phyloP scores from a whole-genome alignment of 2,113 vertebrate genomes.

The Microcebus lehilahytsara region DNA sequence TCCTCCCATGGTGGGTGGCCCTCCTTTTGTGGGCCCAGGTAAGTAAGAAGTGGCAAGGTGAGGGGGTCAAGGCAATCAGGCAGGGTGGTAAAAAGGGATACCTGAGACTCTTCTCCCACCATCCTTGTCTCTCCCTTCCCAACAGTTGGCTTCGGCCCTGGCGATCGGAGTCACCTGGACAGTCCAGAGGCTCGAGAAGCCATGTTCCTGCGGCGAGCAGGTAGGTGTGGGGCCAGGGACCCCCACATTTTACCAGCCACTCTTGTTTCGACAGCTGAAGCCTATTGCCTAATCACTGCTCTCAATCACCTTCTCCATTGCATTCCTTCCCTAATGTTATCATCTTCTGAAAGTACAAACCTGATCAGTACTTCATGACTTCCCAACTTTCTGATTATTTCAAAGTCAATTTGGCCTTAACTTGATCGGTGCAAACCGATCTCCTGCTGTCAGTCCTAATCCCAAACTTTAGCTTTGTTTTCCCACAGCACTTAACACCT shows the following conservation, averaged over 20 bases:
- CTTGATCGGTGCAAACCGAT: neutral
- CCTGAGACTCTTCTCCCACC: neutral
- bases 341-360: neutral
- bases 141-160: slow-evolving; percentile 75
- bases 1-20: slow-evolving; percentile 83
- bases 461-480: neutral
- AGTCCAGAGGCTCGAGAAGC: slow-evolving; percentile 79
- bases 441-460: neutral
- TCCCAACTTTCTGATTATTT: neutral
- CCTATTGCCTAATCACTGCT: neutral
- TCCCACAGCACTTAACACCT: neutral
- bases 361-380: neutral
- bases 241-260: neutral
- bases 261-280: neutral
- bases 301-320: neutral
- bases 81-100: neutral
- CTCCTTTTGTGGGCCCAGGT: slow-evolving; percentile 89
- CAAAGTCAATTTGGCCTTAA: neutral
- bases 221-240: slow-evolving; percentile 45
- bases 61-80: neutral
- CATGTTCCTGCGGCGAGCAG: slow-evolving; percentile 77
- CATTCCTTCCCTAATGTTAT: neutral
- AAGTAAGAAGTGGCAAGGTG: slow-evolving; percentile 2
- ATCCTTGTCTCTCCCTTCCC: neutral
- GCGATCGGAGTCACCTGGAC: slow-evolving; percentile 74